phyloP scores from a whole-genome alignment of 2,113 vertebrate genomes.

The Chrysochloris asiatica region DNA sequence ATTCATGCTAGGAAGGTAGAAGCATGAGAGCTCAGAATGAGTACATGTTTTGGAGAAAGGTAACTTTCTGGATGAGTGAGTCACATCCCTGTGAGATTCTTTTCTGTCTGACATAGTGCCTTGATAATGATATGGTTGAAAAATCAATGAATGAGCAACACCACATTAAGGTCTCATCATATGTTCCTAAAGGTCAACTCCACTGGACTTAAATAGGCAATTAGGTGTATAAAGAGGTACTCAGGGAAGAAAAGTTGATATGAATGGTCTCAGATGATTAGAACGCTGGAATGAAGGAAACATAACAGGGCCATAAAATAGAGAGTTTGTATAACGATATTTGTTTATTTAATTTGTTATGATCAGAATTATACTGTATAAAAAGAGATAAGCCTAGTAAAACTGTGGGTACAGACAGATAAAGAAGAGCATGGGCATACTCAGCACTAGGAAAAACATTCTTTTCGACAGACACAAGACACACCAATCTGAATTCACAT shows the following conservation, averaged over 20 bases:
- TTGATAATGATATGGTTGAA: not conserved
- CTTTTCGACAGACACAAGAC: not conserved
- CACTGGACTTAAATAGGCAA: not conserved
- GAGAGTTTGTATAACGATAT: not conserved
- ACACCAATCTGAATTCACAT: constrained; percentile 55
- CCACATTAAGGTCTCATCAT: not conserved
- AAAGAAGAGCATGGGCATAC: not conserved
- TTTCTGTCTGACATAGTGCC: not conserved
- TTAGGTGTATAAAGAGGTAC: not conserved
- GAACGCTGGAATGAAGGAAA: not conserved
- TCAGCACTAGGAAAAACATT: not conserved
- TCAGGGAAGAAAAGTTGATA: constrained; percentile 8
- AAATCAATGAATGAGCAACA: not conserved
- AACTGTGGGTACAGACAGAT: not conserved
- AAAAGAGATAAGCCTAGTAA: not conserved
- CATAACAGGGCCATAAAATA: not conserved
- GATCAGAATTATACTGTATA: constrained; percentile 40
- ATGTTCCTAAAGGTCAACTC: not conserved
- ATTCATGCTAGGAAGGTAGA: not conserved
- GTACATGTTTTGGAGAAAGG: not conserved
- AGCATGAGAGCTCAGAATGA: not conserved
- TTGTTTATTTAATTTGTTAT: constrained; percentile 29
- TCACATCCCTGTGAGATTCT: not conserved
- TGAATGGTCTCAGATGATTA: constrained; percentile 28
- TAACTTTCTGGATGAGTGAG: not conserved